Conservation (phyloP, 2,888 invertebrate genomes). For the Microctonus brassicae region DNA sequence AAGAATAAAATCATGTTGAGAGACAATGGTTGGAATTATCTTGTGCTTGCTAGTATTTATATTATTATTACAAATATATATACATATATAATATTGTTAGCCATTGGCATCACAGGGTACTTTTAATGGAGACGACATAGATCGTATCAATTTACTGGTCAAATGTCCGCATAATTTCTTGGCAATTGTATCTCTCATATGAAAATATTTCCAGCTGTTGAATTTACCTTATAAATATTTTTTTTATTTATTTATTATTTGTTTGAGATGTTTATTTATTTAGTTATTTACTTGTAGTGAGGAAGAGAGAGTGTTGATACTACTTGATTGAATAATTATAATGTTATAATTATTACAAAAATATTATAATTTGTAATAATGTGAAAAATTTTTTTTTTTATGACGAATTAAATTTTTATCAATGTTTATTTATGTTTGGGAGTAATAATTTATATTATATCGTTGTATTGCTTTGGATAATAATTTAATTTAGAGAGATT, state of each 20-base stretch:
- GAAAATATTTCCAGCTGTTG: neutral
- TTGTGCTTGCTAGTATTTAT: neutral
- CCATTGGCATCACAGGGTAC: neutral
- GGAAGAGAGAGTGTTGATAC: neutral
- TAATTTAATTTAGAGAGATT: too few relatives aligned
- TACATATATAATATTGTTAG: too few relatives aligned
- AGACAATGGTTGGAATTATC: conserved; percentile 12
- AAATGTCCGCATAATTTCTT: conserved; percentile 19
- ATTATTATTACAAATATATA: too few relatives aligned
- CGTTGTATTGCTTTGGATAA: too few relatives aligned
- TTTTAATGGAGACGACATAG: neutral
- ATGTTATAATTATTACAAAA: too few relatives aligned
- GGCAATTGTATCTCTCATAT: neutral
- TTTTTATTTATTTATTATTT: conserved; percentile 4
- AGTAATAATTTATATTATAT: too few relatives aligned
- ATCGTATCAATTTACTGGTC: neutral
- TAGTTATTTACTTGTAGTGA: conserved; percentile 1
- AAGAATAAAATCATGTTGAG: neutral
- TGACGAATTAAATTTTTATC: too few relatives aligned
- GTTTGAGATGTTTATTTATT: neutral
- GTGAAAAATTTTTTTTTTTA: too few relatives aligned
- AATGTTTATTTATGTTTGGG: too few relatives aligned
- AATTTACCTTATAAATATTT: neutral
- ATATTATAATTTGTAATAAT: too few relatives aligned
- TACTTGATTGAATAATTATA: too few relatives aligned